Base-by-base conservation (phyloP, 2,888 invertebrate species). In the Chymomyza fuscimana region DNA sequence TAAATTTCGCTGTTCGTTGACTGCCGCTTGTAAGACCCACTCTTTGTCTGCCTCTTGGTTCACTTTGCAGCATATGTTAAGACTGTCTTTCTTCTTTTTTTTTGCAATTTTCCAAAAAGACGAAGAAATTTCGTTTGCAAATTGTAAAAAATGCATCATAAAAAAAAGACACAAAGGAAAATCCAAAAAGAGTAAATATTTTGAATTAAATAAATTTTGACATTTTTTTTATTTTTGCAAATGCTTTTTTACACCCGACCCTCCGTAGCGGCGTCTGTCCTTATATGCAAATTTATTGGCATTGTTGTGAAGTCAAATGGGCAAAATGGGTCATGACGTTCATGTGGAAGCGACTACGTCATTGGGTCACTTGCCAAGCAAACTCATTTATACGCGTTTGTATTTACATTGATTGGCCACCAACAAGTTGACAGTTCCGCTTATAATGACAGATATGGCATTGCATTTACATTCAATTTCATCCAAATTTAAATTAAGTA, bases 261-360 rank as follows among this genome's bases (percentile, higher is more conserved):
- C 56, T 69, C 22, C 58, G 56, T 15, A 36, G 74, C 74, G 68
- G 79, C 76, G 73, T 72, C 67, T 66, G 72, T 75, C 69, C 83
- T 81, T 82, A 76, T 86, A 87, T 87, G 87, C 76, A 86, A 84
- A 84, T 87, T 87, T 87, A 82, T 85, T 87, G 86, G 79, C 81
- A 75, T 72, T 77, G 79, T 68, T 70, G 65, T 50, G 36, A 70
- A 54, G 69, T 56, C 70, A 67, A 76, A 70, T 70, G 58, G 7
- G 50, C 12, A 67, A 79, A 82, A 69, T 81, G 77, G 84, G 86
- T 77, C 84, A 82, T 51, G 58, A 46, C 40, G 54, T 56, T 64
- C 63, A 61, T 65, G 69, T 63, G 68, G 50, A 51, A 29, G 22
- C 50, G 25, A 50, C 36, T 40, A 12, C 46, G 22, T 36, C 12